Evolutionary conservation across 2,113 vertebrate species (phyloP), one percentile per base, ranked within the genome.

Genomic region (Stigmatopora nigra): DNA sequence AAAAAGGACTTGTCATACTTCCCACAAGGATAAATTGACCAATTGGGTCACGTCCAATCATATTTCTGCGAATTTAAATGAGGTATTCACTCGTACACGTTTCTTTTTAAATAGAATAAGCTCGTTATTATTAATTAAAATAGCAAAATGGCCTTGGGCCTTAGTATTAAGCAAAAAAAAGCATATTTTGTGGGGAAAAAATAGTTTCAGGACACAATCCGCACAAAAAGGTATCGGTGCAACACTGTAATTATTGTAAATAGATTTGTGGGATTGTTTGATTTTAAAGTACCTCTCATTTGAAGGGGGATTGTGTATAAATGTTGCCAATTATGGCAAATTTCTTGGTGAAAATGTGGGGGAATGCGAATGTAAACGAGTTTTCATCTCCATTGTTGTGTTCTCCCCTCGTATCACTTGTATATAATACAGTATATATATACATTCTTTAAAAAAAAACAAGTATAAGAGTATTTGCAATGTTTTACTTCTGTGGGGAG

Each of bases 301-400:
- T 15, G 77, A 81, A 79, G 86, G 83, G 70, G 73, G 78, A 81
- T 83, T 73, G 78, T 84, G 75, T 83, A 79, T 87, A 88, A 84
- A 86, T 89, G 84, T 84, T 87, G 87, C 85, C 85, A 79, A 82
- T 81, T 84, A 65, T 72, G 81, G 84, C 80, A 80, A 86, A 82
- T 86, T 61, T 35, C 16, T 36, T 16, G 45, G 57, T 36, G 52
- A 52, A 41, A 59, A 62, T 46, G 64, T 62, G 36, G 76, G 76
- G 36, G 67, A 70, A 44, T 56, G 61, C 45, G 86, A 89, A 88
- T 89, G 84, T 89, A 84, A 81, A 78, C 77, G 61, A 72, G 82
- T 71, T 68, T 63, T 80, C 69, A 49, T 56, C 36, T 59, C 53
- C 75, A 76, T 76, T 84, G 61, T 81, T 84, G 74, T 82, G 73